Evolutionary conservation across 2,113 vertebrate genomes (phyloP), one percentile per base, ranked within the genome.

Genomic region (Rhinolophus ferrumequinum): DNA sequence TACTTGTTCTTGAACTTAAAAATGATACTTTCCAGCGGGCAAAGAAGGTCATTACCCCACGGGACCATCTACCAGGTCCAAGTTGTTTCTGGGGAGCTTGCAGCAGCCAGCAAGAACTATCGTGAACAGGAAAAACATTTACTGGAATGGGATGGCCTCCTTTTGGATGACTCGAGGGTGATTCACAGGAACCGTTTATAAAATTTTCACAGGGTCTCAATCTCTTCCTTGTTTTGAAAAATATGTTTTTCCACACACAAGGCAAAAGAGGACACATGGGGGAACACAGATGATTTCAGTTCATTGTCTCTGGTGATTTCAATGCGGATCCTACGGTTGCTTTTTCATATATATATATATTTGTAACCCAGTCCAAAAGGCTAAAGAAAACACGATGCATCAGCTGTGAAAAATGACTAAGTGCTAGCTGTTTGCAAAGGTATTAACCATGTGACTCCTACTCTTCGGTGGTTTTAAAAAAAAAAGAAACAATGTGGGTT

Each of bases 1-100:
- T 98, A 97, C 97, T 95, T 97, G 96, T 97, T 98, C 93, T 97
- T 97, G 95, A 98, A 97, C 98, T 98, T 96, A 96, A 97, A 96
- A 96, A 83, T 58, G 83, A 97, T 97, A 96, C 88, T 98, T 98
- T 98, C 97, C 97, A 98, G 96, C 87, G 97, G 96, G 95, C 97
- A 95, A 93, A 82, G 88, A 98, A 98, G 96, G 97, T 94, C 94
- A 67, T 88, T 97, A 90, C 82, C 97, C 97, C 73, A 52, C 86
- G 90, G 86, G 92, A 82, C 92, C 41, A n/a, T 84, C 95, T 97
- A 90, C 95, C 97, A 98, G 82, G 62, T 89, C 90, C 94, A 97
- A 97, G 97, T 77, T 28, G 28, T 98, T 98, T 79, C 93, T 94
- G 73, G 85, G 86, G 89, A 97, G 95, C 97, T 94, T 89, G 75